Base-by-base conservation (phyloP, 2,113 vertebrate species). In the Eupsittula cactorum region DNA sequence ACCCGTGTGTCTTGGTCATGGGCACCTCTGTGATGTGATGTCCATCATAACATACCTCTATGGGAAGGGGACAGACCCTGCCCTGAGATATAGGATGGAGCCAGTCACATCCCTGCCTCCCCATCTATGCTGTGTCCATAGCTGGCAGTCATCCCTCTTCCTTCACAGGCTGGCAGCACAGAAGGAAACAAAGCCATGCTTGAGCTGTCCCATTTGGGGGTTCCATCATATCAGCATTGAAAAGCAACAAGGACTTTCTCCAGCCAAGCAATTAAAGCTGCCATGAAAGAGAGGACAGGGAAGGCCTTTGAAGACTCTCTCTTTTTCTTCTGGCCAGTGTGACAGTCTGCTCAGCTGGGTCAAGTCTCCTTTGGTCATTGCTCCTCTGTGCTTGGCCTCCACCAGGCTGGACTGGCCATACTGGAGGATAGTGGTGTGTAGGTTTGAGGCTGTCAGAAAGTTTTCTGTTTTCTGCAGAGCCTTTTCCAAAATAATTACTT, bases 1-100 rank as follows among this genome's bases (percentile, higher is more conserved):
- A 62, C 4, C 4, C 3, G 5, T 11, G 10, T 63, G 44, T 60
- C 39, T 63, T 0, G 1, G 53, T 28, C 37, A 15, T 0, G 8
- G 59, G 23, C 14, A 68, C 18, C 47, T 60, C 44, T 31, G 60
- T 33, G 44, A 64, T 50, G 46, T 29, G 68, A n/a, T 68, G 64
- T 11, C 21, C 1, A 1, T 47, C 25, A 7, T 16, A 20, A 69
- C 2, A 20, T 55, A 31, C 19, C 23, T 12, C 31, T 53, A 19
- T 52, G 60, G 62, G 25, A 60, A 42, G 23, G 63, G 16, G n/a
- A 70, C 29, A 73, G 37, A 53, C 18, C 12, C 28, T 77, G 35
- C 20, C 31, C 21, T 0, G 0, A 50, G 37, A 41, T n/a, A 50
- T 0, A 13, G 63, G 70, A 82, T 39, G 70, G 52, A 73, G 47